Evolutionary conservation across 2,797 vertebrate genomes (phyloP).

Genomic region (Cuniculus paca): DNA sequence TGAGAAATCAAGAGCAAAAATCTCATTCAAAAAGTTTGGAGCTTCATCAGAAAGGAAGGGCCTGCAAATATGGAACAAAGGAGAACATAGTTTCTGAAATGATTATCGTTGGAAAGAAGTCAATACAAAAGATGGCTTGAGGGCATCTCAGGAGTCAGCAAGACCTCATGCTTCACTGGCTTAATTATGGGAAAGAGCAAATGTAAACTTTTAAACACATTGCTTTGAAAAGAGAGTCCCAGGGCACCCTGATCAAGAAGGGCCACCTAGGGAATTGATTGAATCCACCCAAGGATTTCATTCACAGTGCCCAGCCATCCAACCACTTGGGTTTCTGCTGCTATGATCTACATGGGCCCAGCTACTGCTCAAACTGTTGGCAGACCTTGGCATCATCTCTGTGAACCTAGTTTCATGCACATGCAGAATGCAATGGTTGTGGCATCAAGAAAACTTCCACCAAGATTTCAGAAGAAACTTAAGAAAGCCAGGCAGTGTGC

Average conservation of each 20-base stretch:
- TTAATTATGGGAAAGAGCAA: background rate
- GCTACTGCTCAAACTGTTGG: background rate
- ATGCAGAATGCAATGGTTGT: background rate
- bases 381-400: background rate
- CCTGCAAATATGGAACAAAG: background rate
- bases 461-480: background rate
- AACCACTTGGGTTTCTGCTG: background rate
- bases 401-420: background rate
- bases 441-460: background rate
- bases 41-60: background rate
- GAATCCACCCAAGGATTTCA: background rate
- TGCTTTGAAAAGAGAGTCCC: background rate
- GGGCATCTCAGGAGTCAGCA: background rate
- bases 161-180: background rate
- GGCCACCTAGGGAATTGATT: background rate
- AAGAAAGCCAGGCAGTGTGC: background rate
- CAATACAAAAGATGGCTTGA: background rate
- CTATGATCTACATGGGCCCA: background rate
- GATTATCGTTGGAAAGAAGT: background rate
- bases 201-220: background rate
- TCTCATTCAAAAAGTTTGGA: background rate
- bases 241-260: background rate
- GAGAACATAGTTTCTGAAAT: background rate
- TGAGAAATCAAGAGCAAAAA: background rate
- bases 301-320: background rate